Conservation (phyloP, 2,113 vertebrate genomes). For the Taurulus bubalis region DNA sequence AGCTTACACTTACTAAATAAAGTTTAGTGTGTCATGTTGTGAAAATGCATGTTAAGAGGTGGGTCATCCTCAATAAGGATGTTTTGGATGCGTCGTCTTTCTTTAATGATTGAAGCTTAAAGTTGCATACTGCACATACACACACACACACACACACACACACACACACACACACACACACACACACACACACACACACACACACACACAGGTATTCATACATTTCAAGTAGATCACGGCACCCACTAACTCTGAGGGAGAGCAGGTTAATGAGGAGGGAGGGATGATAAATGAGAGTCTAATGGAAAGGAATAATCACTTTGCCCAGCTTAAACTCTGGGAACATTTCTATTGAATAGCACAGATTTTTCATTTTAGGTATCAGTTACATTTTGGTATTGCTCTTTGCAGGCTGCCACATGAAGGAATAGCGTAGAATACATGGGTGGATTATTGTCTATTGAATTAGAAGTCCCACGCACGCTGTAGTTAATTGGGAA, state of each 20-base stretch:
- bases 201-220: not conserved
- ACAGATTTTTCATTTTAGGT: conserved; percentile 38
- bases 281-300: conserved; percentile 53
- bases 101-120: not conserved
- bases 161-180: not conserved
- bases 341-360: conserved; percentile 4
- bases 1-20: not conserved
- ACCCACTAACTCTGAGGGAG: not conserved
- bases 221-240: conserved; percentile 7
- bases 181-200: not conserved
- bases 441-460: not conserved
- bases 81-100: not conserved
- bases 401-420: conserved; percentile 20
- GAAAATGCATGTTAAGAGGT: not conserved
- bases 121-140: not conserved
- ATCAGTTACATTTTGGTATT: conserved; percentile 23
- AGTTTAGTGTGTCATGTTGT: not conserved
- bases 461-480: not conserved
- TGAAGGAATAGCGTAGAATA: not conserved
- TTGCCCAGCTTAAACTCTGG: conserved; percentile 34
- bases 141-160: not conserved
- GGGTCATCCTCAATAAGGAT: not conserved
- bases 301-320: conserved; percentile 49
- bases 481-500: not conserved
- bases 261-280: conserved; percentile 45